phyloP scores from a whole-genome alignment of 2,113 vertebrate genomes.

The Thryonomys swinderianus region DNA sequence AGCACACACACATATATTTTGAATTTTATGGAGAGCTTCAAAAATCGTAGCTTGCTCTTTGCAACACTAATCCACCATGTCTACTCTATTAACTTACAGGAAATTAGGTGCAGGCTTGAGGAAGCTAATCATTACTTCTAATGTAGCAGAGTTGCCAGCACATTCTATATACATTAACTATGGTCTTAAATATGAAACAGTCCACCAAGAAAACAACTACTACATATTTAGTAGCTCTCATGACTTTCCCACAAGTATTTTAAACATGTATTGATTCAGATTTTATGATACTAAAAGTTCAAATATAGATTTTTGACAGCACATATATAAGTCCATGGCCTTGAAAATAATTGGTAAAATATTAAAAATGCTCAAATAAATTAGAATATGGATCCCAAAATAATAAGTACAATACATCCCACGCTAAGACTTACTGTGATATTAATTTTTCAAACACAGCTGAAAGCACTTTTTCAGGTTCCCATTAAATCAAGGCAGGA shows the following conservation, averaged over 20 bases:
- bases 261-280: not conserved
- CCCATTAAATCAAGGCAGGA: not conserved
- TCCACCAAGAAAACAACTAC: not conserved
- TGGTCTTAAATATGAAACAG: not conserved
- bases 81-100: not conserved
- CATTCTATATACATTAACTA: not conserved
- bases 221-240: not conserved
- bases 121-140: not conserved
- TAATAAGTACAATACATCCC: not conserved
- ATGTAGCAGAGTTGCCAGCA: not conserved
- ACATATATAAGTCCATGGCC: not conserved
- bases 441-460: not conserved
- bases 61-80: not conserved
- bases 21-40: not conserved
- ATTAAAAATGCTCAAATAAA: not conserved
- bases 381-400: not conserved
- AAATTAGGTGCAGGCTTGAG: not conserved
- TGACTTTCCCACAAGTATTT: not conserved
- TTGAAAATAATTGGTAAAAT: not conserved
- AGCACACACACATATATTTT: not conserved
- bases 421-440: not conserved
- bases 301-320: not conserved
- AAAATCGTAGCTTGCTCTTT: not conserved
- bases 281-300: not conserved
- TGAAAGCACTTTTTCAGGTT: not conserved